phyloP scores from a whole-genome alignment of 2,113 vertebrate genomes.

The Sterrhoptilus dennistouni region DNA sequence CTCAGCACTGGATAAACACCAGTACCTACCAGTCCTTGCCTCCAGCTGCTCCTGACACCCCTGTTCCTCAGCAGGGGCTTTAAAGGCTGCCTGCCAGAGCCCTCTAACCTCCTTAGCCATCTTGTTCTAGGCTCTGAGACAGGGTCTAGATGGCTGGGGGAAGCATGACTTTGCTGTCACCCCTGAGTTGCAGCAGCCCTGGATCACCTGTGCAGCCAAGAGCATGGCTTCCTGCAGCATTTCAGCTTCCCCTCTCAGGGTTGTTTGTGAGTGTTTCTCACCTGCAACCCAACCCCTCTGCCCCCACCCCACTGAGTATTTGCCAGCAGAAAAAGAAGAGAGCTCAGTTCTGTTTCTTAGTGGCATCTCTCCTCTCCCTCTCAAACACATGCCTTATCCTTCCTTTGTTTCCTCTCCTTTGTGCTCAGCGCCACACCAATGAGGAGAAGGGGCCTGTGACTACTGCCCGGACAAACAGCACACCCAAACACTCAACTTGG shows the following conservation, averaged over 20 bases:
- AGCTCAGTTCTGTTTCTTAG: background rate
- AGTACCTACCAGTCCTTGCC: background rate
- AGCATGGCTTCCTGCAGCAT: background rate
- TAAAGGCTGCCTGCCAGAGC: background rate
- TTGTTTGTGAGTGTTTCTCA: background rate
- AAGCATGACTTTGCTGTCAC: background rate
- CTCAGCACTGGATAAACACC: background rate
- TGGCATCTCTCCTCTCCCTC: background rate
- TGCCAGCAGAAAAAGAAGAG: background rate
- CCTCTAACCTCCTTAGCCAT: background rate
- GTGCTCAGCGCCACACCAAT: rapidly evolving
- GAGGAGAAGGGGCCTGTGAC: background rate
- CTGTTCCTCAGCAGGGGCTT: background rate
- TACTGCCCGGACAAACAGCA: background rate
- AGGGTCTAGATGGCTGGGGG: background rate
- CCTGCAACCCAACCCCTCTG: background rate
- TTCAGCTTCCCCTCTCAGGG: background rate
- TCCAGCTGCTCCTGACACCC: background rate
- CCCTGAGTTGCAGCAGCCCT: background rate
- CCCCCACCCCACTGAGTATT: background rate
- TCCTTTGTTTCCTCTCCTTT: background rate
- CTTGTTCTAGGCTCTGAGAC: background rate
- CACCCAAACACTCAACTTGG: rapidly evolving
- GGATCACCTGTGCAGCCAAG: background rate
- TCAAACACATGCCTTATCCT: background rate